phyloP scores from a whole-genome alignment of 2,113 vertebrate genomes.

The Pterocles gutturalis region DNA sequence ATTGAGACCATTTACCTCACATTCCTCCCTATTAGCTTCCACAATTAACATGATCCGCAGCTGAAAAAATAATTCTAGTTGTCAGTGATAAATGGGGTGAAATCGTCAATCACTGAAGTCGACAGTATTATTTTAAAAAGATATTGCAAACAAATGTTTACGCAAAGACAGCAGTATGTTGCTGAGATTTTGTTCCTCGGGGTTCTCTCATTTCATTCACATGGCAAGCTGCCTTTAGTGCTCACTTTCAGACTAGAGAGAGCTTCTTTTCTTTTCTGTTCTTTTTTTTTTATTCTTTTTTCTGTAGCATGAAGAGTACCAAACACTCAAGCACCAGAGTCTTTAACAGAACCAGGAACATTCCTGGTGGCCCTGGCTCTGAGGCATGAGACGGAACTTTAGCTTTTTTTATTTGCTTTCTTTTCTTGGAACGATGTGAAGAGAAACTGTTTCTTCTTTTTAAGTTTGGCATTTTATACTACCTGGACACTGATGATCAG shows the following conservation, averaged over 20 bases:
- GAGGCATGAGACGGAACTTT: neutral
- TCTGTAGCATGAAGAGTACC: neutral
- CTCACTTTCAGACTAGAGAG: neutral
- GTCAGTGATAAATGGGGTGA: slow-evolving; percentile 75
- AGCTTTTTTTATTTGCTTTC: slow-evolving; percentile 4
- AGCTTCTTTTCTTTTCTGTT: rapidly evolving
- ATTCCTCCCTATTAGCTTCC: slow-evolving; percentile 77
- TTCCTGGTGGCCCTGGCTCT: neutral
- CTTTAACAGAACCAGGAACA: neutral
- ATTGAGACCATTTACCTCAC: slow-evolving; percentile 71
- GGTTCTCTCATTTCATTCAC: neutral
- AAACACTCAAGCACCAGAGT: neutral
- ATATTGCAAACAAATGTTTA: slow-evolving; percentile 77
- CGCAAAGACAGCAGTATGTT: slow-evolving; percentile 17
- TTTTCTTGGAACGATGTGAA: neutral
- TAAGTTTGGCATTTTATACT: neutral
- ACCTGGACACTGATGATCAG: neutral
- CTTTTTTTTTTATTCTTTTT: neutral
- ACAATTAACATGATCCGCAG: slow-evolving; percentile 81
- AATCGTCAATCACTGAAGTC: slow-evolving; percentile 65
- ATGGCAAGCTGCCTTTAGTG: neutral
- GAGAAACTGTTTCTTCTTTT: neutral
- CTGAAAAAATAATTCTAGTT: slow-evolving; percentile 80
- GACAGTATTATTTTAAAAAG: slow-evolving; percentile 70
- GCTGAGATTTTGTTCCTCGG: neutral